Evolutionary conservation across 2,797 vertebrate genomes (phyloP).

Genomic region (Dromococcyx pavoninus): DNA sequence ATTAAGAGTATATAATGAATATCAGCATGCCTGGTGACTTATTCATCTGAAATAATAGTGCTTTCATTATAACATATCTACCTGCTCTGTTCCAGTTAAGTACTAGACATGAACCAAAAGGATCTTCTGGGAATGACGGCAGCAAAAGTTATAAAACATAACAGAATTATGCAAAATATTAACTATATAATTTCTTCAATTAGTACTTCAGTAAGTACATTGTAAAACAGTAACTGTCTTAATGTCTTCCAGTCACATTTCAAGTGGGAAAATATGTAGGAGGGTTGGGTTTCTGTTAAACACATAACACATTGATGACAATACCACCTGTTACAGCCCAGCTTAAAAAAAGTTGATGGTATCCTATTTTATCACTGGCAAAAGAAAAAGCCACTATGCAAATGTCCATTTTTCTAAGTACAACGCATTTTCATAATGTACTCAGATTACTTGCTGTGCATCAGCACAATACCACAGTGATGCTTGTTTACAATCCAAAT

Average conservation of each 20-base stretch:
- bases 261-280: not conserved
- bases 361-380: not conserved
- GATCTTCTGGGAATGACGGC: not conserved
- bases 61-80: not conserved
- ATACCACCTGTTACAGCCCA: not conserved
- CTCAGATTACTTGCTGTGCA: not conserved
- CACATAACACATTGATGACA: not conserved
- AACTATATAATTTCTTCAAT: not conserved
- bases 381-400: not conserved
- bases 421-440: not conserved
- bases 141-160: not conserved
- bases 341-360: not conserved
- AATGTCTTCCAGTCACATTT: not conserved
- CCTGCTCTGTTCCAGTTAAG: not conserved
- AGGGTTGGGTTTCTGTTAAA: not conserved
- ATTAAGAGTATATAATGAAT: not conserved
- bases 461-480: not conserved
- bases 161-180: not conserved
- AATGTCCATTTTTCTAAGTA: not conserved
- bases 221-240: not conserved
- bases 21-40: not conserved
- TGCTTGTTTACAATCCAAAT: not conserved
- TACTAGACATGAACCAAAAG: not conserved
- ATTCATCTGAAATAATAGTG: not conserved
- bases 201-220: not conserved